Conservation (phyloP, 2,113 vertebrate species). For the Aepyceros melampus region DNA sequence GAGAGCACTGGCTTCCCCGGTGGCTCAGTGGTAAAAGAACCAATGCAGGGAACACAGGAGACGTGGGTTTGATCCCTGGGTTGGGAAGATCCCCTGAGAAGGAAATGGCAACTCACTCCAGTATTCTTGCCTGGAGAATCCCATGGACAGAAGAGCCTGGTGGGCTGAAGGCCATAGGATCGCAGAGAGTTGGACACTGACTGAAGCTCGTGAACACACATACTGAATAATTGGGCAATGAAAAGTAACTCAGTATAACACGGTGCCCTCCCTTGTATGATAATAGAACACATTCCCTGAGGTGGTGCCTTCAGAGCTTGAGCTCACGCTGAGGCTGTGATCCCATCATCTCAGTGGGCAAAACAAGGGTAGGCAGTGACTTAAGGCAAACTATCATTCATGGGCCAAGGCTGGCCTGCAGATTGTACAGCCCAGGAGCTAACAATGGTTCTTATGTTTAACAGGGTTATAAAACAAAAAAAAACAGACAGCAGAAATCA, state of each 20-base stretch:
- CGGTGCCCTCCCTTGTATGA: neutral
- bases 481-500: neutral
- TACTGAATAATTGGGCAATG: neutral
- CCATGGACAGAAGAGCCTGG: neutral
- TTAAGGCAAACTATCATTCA: neutral
- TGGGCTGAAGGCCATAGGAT: neutral
- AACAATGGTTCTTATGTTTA: neutral
- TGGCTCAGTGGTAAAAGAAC: neutral
- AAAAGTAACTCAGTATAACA: neutral
- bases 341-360: conserved; percentile 73
- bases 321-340: conserved; percentile 70
- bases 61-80: neutral
- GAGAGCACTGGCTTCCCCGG: neutral
- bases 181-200: neutral
- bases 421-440: neutral
- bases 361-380: conserved; percentile 70
- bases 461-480: neutral
- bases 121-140: neutral
- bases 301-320: conserved; percentile 54
- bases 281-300: neutral
- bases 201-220: neutral
- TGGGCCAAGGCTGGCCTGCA: neutral
- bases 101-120: neutral
- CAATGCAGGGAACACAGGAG: neutral
- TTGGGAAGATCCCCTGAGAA: neutral